Evolutionary conservation across 2,113 vertebrate species (phyloP), one percentile per base, ranked within the genome.

Genomic region (Percopsis transmontana): DNA sequence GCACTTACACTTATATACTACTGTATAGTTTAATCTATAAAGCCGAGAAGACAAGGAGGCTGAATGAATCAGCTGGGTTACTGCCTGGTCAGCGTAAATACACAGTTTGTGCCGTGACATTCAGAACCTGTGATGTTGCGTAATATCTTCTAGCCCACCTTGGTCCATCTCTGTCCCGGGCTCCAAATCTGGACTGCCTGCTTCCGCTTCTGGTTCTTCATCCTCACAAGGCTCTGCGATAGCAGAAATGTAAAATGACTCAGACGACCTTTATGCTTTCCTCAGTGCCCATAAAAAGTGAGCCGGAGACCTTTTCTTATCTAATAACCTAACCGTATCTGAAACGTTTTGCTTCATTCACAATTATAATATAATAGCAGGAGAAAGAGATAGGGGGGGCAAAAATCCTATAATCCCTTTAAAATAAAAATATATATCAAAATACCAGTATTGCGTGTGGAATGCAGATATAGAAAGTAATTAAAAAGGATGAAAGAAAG

Each of bases 151-250:
- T 12, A 11, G 45, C 76, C 48, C 91, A 98, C 97, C 96, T 18
- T 98, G 93, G 56, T 97, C 96, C 88, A 96, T 89, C 76, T 97
- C 96, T 21, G 95, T 95, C 18, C 94, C 94, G 23, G 94, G 93
- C 77, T 95, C 95, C 57, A 93, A 81, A 79, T 94, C 92, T 11
- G 91, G 92, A 85, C 94, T 93, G n/a, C 92, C 92, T 45, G 94
- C 95, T 82, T 92, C 94, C 8, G 95, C 95, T 11, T 95, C 93
- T 51, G 93, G 92, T 57, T 92, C 93, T 20, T 93, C 91, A 13
- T 93, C 92, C 77, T 96, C 95, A 80, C 90, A 92, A 0, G 91
- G 91, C 66, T 91, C 97, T 99, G 90, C 13, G 18, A 24, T 57
- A 64, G 84, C 56, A 62, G 33, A 62, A 57, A 66, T 66, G 72